Conservation (phyloP, 2,888 invertebrate genomes). For the Nudaria mundana region DNA sequence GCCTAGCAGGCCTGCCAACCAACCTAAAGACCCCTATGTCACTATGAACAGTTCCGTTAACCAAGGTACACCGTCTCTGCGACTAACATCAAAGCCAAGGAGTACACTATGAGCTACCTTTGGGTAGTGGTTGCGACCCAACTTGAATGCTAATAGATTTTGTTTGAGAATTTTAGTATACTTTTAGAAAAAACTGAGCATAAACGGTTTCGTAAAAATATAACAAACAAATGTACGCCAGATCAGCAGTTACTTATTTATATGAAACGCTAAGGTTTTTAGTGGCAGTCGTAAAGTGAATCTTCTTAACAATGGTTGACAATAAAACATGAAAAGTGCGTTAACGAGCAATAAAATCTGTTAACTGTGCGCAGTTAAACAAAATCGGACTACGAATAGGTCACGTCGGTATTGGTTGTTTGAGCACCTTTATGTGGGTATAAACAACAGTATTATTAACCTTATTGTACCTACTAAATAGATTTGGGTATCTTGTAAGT, state of each 20-base stretch:
- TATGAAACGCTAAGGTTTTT: slow-evolving; percentile 57
- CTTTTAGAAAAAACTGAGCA: slow-evolving; percentile 7
- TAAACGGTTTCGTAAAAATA: slow-evolving; percentile 24
- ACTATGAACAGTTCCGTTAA: no score
- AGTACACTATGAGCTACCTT: no score
- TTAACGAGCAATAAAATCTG: slow-evolving; percentile 73
- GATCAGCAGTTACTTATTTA: slow-evolving; percentile 53
- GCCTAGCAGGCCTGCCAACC: no score
- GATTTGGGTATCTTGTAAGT: no score
- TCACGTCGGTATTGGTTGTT: slow-evolving; percentile 21
- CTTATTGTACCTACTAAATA: slow-evolving; percentile 1
- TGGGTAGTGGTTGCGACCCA: no score
- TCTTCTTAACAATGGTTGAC: slow-evolving; percentile 68
- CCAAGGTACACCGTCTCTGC: no score
- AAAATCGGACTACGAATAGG: slow-evolving; percentile 46
- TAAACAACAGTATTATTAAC: slow-evolving; percentile 16
- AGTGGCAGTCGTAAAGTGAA: slow-evolving; percentile 62
- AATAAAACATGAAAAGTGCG: slow-evolving; percentile 76
- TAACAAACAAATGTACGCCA: slow-evolving; percentile 43
- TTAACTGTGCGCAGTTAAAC: slow-evolving; percentile 65
- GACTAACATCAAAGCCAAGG: no score
- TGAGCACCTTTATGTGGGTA: slow-evolving; percentile 19
- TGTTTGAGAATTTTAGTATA: slow-evolving; percentile 10
- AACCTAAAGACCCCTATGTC: no score
- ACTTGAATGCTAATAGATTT: no score